Conservation (phyloP, 2,797 vertebrate species). For the Masticophis lateralis region DNA sequence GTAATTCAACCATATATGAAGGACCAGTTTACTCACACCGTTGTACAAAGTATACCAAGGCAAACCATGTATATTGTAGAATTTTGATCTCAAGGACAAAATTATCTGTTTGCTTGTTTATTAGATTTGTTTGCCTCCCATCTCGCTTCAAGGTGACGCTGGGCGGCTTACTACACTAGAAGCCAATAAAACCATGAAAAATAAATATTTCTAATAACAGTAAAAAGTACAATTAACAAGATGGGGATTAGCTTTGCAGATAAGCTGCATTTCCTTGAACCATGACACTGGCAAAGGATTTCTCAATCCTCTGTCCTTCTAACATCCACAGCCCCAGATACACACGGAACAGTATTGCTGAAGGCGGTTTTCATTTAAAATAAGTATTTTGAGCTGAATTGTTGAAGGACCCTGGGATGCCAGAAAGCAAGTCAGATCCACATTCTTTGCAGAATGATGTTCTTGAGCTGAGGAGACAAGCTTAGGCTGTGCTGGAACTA, state of each 20-base stretch:
- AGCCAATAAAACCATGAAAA: not conserved
- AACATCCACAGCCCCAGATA: not conserved
- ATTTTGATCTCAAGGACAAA: not conserved
- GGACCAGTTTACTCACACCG: not conserved
- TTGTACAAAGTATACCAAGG: slow-evolving; percentile 35
- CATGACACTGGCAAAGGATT: not conserved
- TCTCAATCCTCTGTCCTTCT: not conserved
- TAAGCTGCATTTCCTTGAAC: not conserved
- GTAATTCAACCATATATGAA: not conserved
- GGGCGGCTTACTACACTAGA: not conserved
- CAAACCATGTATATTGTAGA: slow-evolving; percentile 5
- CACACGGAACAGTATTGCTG: not conserved
- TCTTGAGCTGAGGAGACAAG: slow-evolving; percentile 46
- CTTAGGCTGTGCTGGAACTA: slow-evolving; percentile 37
- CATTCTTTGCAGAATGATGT: slow-evolving; percentile 30
- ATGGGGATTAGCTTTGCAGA: not conserved
- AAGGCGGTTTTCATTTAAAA: slow-evolving; percentile 46
- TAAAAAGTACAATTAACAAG: not conserved
- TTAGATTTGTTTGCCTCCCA: not conserved
- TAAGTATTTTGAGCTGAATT: slow-evolving; percentile 43
- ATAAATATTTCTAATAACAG: not conserved
- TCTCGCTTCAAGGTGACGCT: not conserved
- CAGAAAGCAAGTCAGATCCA: slow-evolving; percentile 51
- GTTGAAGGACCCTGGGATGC: slow-evolving; percentile 8
- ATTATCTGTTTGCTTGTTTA: not conserved